Percentiles rank a stretch among this genome's conserved stretches.
phyloP scores from a whole-genome alignment of 2,888 invertebrate genomes.

The Fragum sueziense region DNA sequence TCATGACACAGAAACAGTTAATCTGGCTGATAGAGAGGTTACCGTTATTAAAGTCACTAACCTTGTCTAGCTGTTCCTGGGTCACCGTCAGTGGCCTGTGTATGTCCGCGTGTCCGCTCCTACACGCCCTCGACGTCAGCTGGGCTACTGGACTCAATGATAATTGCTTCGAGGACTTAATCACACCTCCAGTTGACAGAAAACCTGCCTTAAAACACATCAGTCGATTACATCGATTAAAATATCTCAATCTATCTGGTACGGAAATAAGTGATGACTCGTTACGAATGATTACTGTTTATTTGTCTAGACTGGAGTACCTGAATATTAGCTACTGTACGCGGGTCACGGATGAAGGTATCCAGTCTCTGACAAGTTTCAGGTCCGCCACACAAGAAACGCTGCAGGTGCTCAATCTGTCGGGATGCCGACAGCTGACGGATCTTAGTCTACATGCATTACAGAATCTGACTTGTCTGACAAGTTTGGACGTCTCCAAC shows the following conservation, averaged over 20 bases:
- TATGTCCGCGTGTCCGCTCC: conserved; percentile 91
- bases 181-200: conserved; percentile 93
- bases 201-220: conserved; percentile 89
- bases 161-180: conserved; percentile 90
- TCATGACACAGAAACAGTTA: conserved; percentile 93
- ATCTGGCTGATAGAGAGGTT: conserved; percentile 94
- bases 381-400: conserved; percentile 58
- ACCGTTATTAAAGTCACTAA: conserved; percentile 91
- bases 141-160: conserved; percentile 94
- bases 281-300: conserved; percentile 83
- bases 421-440: conserved; percentile 66
- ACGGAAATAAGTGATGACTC: conserved; percentile 96
- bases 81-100: conserved; percentile 90
- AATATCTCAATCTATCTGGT: conserved; percentile 90
- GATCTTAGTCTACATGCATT: conserved; percentile 55
- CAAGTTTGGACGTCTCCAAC: conserved; percentile 41
- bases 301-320: conserved; percentile 85
- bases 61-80: conserved; percentile 88
- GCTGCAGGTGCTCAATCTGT: conserved; percentile 61
- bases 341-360: conserved; percentile 94
- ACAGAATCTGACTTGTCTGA: conserved; percentile 48
- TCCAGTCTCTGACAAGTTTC: conserved; percentile 83
- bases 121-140: conserved; percentile 89
- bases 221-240: conserved; percentile 90
- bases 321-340: conserved; percentile 94